Conservation (phyloP, 92 coral and sea anemone species). For the Blastomussa wellsi region DNA sequence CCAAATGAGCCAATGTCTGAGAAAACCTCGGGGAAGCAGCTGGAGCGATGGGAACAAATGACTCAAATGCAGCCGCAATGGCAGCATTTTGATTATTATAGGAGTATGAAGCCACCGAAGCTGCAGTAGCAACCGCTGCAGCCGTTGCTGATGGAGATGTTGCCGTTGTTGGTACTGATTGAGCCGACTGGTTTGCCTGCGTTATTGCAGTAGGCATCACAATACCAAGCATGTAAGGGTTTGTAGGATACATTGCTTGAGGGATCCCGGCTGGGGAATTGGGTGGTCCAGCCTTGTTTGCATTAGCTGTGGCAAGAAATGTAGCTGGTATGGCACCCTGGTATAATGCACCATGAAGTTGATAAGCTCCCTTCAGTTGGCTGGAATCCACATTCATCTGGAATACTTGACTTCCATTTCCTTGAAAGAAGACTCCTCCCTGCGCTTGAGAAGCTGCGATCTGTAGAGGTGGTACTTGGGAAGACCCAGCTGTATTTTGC, state of each 20-base stretch:
- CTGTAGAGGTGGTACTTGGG: constrained; percentile 34
- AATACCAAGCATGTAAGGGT: constrained; percentile 88
- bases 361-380: constrained; percentile 85
- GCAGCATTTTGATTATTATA: constrained; percentile 71
- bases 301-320: constrained; percentile 64
- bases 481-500: constrained; percentile 21
- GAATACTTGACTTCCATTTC: constrained; percentile 64
- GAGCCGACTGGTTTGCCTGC: constrained; percentile 47
- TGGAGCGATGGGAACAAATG: constrained; percentile 96
- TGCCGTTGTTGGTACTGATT: constrained; percentile 50
- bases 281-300: constrained; percentile 57
- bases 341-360: constrained; percentile 73
- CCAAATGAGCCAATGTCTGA: constrained; percentile 92
- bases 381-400: constrained; percentile 67
- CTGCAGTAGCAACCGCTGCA: constrained; percentile 49
- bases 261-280: constrained; percentile 53
- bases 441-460: constrained; percentile 60
- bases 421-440: constrained; percentile 79
- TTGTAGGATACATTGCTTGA: constrained; percentile 47
- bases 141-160: constrained; percentile 67
- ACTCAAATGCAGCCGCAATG: constrained; percentile 97
- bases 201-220: constrained; percentile 80
- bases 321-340: constrained; percentile 70
- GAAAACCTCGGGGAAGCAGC: constrained; percentile 96
- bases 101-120: constrained; percentile 51